phyloP scores from a whole-genome alignment of 1,140 invertebrate genomes.

The Dendroctonus valens region DNA sequence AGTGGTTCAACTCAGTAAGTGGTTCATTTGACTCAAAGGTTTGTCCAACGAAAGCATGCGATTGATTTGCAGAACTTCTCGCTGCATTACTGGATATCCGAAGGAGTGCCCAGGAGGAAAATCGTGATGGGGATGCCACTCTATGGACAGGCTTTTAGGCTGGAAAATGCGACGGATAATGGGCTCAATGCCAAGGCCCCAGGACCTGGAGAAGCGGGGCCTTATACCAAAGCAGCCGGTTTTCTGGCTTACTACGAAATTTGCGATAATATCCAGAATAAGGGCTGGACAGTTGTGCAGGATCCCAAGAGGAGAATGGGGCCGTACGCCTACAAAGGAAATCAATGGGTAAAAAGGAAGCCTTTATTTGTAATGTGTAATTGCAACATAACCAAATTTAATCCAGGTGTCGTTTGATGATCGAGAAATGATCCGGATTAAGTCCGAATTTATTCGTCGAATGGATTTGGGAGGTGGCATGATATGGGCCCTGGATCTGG shows the following conservation, averaged over 20 bases:
- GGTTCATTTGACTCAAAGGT: not conserved
- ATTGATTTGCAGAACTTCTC: constrained; percentile 71
- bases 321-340: constrained; percentile 80
- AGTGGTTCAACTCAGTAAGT: constrained; percentile 65
- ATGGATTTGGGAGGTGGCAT: constrained; percentile 82
- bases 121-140: constrained; percentile 86
- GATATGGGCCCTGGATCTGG: constrained; percentile 88
- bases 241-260: constrained; percentile 91
- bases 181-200: constrained; percentile 73
- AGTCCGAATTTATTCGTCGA: constrained; percentile 72
- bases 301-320: constrained; percentile 76
- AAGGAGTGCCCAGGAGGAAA: constrained; percentile 76
- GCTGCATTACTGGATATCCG: constrained; percentile 83
- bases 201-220: constrained; percentile 72
- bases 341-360: constrained; percentile 69
- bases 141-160: constrained; percentile 84
- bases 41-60: not conserved
- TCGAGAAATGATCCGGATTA: constrained; percentile 71
- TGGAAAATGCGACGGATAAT: constrained; percentile 58
- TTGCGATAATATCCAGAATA: constrained; percentile 72
- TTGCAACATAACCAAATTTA: not conserved
- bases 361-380: not conserved
- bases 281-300: constrained; percentile 76
- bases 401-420: constrained; percentile 74
- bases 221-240: constrained; percentile 79